A percentile compares a stretch with the other conserved stretches of the same genome.
These are phyloP conservation scores for Coendou prehensilis DNA, from an alignment of 2,797 vertebrate genomes.

Conservation along the genomic window DNA sequence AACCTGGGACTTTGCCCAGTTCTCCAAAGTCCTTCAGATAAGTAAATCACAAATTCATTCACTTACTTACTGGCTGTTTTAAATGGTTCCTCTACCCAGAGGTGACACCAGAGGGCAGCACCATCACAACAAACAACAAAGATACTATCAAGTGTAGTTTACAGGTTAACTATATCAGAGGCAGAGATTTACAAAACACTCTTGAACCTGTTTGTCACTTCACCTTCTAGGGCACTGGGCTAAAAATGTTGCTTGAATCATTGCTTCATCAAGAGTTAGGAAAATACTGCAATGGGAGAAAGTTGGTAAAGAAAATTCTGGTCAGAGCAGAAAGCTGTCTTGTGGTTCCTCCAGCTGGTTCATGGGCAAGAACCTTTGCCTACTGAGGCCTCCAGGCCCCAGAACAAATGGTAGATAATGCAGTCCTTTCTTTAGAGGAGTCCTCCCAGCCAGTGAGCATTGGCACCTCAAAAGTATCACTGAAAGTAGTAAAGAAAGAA, in stretches of 20 bases:
- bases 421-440: background rate
- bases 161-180: background rate
- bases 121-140: conserved; percentile 18
- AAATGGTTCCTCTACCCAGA: conserved; percentile 46
- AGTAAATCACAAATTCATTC: conserved; percentile 73
- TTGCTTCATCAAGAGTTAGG: conserved; percentile 39
- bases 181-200: background rate
- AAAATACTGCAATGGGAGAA: background rate
- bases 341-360: background rate
- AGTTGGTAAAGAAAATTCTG: conserved; percentile 20
- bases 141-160: background rate
- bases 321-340: background rate
- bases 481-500: background rate
- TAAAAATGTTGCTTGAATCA: conserved; percentile 36
- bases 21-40: conserved; percentile 42
- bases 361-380: background rate
- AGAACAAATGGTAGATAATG: background rate
- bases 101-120: conserved; percentile 75
- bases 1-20: background rate
- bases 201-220: conserved; percentile 45
- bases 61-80: background rate
- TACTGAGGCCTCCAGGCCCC: background rate
- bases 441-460: background rate
- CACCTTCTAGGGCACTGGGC: background rate
- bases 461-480: conserved; percentile 6